phyloP scores from a whole-genome alignment of 2,113 vertebrate genomes.

The Salvelinus fontinalis region DNA sequence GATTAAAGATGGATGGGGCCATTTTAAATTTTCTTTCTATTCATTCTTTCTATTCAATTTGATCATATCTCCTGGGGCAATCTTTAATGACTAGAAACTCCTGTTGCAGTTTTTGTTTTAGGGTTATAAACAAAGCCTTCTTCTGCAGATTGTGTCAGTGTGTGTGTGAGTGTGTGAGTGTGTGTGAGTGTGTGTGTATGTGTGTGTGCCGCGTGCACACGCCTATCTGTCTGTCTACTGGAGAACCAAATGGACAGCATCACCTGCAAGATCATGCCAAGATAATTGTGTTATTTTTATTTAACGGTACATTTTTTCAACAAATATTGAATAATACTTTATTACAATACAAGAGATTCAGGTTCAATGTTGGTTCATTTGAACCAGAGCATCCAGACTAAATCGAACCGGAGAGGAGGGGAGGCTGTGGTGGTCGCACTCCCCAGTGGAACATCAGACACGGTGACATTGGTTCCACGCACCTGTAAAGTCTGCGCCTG shows the following conservation, averaged over 20 bases:
- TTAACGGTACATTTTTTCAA: no score
- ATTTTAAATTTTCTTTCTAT: constrained; percentile 7
- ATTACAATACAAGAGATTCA: no score
- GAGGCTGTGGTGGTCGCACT: constrained; percentile 32
- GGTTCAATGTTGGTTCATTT: no score
- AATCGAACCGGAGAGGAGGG: not conserved
- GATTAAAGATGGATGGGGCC: not conserved
- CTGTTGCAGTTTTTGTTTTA: constrained; percentile 56
- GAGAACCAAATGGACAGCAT: not conserved
- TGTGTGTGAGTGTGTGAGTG: not conserved
- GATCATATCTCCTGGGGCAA: constrained; percentile 71
- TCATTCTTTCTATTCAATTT: constrained; percentile 53
- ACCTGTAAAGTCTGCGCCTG: constrained; percentile 37
- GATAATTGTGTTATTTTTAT: no score
- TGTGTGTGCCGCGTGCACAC: not conserved
- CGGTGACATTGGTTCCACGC: constrained; percentile 48
- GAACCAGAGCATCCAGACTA: no score
- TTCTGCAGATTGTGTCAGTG: constrained; percentile 7
- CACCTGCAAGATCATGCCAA: not conserved
- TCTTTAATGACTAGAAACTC: constrained; percentile 52
- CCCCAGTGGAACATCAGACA: constrained; percentile 11
- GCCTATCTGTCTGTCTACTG: not conserved
- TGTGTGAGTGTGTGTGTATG: not conserved
- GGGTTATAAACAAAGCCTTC: constrained; percentile 58
- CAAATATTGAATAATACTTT: no score